These are phyloP conservation scores for Melanargia galathea DNA, from an alignment of 2,888 invertebrate genomes.

Conservation along the genomic window DNA sequence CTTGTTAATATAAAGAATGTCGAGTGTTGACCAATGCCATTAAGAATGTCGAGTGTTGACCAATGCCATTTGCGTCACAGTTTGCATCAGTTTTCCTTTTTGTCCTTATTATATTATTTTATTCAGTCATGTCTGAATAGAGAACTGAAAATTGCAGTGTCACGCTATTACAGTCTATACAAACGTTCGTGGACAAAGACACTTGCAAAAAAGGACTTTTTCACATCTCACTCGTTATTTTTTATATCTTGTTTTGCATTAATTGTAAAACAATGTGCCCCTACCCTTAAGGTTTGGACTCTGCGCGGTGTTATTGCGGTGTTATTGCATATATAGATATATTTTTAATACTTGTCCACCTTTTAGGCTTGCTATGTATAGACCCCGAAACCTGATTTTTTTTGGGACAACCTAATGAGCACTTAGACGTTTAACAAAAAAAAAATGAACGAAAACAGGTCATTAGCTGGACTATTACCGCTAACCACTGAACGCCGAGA, in stretches of 20 bases:
- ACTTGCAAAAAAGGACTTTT: no score
- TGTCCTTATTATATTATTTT: background rate
- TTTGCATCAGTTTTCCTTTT: constrained; percentile 20
- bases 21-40: constrained; percentile 53
- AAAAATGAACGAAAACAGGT: constrained; percentile 2
- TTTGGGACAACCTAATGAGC: no score
- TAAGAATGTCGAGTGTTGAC: constrained; percentile 57
- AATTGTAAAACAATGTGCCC: no score
- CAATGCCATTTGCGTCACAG: constrained; percentile 29
- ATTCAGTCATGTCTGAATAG: background rate
- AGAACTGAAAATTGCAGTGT: background rate
- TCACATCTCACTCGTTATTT: no score
- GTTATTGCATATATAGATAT: no score
- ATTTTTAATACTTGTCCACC: no score
- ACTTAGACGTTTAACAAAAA: background rate
- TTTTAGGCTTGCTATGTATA: no score
- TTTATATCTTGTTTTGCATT: no score
- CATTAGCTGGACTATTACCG: constrained; percentile 21
- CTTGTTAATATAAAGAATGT: constrained; percentile 62
- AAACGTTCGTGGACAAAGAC: no score
- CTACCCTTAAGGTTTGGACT: no score
- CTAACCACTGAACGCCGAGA: constrained; percentile 4
- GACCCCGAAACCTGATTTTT: no score
- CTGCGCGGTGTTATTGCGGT: no score
- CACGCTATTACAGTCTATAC: background rate